Base-by-base conservation (phyloP, 2,888 invertebrate genomes). In the Pollenia amentaria region DNA sequence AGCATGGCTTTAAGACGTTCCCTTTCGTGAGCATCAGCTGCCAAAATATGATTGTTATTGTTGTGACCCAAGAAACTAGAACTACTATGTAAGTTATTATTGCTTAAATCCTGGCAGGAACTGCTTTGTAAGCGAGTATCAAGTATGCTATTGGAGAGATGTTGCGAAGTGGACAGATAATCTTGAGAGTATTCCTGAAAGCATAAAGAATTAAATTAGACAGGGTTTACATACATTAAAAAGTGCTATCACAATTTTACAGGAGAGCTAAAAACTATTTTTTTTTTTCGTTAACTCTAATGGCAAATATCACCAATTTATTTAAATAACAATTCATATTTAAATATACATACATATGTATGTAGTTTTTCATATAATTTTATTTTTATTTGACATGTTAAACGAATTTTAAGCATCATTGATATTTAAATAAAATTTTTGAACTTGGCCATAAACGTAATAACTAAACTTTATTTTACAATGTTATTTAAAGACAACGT, bases 1-100 rank as follows among this genome's bases (percentile, higher is more conserved):
- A 97, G 93, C 88, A 97, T 94, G 16, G 96, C 96, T 90, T 97
- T 96, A 89, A 94, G 93, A 90, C 94, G 94, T 87, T 95, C 93
- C 1, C 93, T 90, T 78, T 93, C 93, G 62, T 91, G 90, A 3
- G 90, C 89, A 79, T 90, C 90, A 21, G 90, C 90, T 16, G 85
- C 87, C 57, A 88, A 65, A 9, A 87, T 60, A 55, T 87, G 85
- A 76, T 87, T 87, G 60, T 88, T 91, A 83, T 89, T 89, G 81
- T 88, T 90, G 70, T 86, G 86, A 42, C 80, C 87, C 62, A 89
- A 89, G 77, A 90, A 70, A 81, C 89, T 91, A 81, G 88, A 91
- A 88, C 92, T 92, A 77, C 89, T 90, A 85, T 91, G 92, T 64
- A 92, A 73, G 77, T 92, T 92, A 79, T 93, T 93, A 86, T 93